Conservation (phyloP, 2,113 vertebrate genomes). For the Tyto alba region DNA sequence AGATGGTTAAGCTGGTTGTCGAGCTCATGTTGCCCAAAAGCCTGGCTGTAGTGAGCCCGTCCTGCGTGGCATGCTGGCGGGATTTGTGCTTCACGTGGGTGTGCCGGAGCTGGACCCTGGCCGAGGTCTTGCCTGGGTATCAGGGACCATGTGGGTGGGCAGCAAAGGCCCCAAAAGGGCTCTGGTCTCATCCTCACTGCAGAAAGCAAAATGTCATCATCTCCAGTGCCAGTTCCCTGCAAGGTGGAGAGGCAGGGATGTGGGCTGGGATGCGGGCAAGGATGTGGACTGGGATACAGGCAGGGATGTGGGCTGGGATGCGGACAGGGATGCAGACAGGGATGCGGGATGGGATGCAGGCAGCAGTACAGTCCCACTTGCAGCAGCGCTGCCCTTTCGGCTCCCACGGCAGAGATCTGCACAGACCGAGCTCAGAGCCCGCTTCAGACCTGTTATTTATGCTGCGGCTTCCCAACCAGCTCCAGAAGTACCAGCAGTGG, state of each 20-base stretch:
- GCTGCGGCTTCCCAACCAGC: background rate
- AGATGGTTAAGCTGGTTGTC: background rate
- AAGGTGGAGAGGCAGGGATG: rapidly evolving
- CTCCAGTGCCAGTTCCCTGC: background rate
- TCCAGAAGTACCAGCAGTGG: background rate
- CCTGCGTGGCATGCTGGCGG: rapidly evolving
- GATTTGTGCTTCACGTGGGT: rapidly evolving
- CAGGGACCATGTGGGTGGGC: rapidly evolving
- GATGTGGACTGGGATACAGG: too few relatives aligned
- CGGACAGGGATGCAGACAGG: too few relatives aligned
- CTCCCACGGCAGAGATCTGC: background rate
- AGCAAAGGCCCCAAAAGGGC: background rate
- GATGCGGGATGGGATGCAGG: too few relatives aligned
- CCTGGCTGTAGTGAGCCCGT: background rate
- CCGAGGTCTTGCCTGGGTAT: background rate
- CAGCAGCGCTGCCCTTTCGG: background rate
- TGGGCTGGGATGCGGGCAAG: background rate
- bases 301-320: too few relatives aligned
- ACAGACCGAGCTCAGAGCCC: rapidly evolving
- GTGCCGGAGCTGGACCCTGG: background rate
- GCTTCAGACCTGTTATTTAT: background rate
- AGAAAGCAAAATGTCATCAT: background rate
- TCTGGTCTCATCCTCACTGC: background rate
- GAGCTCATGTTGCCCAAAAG: background rate
- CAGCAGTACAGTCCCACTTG: background rate